phyloP scores from a whole-genome alignment of 2,888 invertebrate species.

The Volucella bombylans region DNA sequence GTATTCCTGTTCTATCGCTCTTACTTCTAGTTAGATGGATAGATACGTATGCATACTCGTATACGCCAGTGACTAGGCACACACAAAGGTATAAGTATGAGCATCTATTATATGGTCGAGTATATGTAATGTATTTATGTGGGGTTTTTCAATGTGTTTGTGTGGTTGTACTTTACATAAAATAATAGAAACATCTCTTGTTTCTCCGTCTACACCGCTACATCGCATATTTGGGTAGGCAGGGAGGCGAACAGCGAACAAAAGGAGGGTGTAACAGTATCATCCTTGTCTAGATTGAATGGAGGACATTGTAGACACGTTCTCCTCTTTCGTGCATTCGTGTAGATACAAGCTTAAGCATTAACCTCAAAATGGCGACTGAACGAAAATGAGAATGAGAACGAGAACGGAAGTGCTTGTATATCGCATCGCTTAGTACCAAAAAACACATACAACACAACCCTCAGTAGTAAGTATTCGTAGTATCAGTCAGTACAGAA shows the following conservation, averaged over 20 bases:
- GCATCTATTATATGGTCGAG: conserved; percentile 36
- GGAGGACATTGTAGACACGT: conserved; percentile 74
- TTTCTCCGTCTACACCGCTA: conserved; percentile 62
- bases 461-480: too few species aligned
- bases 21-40: conserved; percentile 41
- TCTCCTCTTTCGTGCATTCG: conserved; percentile 72
- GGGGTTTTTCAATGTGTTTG: conserved; percentile 41
- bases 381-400: conserved; percentile 31
- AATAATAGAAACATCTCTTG: conserved; percentile 74
- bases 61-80: conserved; percentile 51
- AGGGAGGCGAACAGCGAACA: conserved; percentile 30
- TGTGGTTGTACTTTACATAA: conserved; percentile 73
- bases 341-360: conserved; percentile 73
- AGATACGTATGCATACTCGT: conserved; percentile 50
- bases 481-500: conserved; percentile 21
- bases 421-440: conserved; percentile 70
- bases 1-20: conserved; percentile 51
- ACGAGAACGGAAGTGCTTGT: conserved; percentile 51
- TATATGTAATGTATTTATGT: too few species aligned
- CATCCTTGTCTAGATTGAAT: conserved; percentile 73
- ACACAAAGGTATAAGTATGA: conserved; percentile 15
- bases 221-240: conserved; percentile 4
- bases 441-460: conserved; percentile 48
- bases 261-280: conserved; percentile 64
- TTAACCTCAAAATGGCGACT: conserved; percentile 76